Conservation (phyloP, 2,797 vertebrate species). For the Holocentrus rufus region DNA sequence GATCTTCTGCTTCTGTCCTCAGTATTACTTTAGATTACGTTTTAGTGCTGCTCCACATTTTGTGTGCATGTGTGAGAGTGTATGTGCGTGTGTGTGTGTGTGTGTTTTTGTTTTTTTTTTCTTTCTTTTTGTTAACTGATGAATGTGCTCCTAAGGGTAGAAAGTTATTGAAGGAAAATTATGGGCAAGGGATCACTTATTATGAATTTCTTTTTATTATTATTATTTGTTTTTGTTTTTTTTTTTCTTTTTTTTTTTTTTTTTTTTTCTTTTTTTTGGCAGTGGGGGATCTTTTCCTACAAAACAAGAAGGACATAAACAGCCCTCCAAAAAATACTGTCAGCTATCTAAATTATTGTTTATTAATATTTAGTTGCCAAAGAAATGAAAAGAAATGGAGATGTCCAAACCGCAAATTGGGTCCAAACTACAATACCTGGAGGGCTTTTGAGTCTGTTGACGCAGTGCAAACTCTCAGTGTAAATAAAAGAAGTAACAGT, state of each 20-base stretch:
- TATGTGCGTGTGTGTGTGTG: conserved; percentile 9
- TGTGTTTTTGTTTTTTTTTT: conserved; percentile 22
- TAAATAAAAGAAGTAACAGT: conserved; percentile 35
- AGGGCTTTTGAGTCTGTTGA: conserved; percentile 11
- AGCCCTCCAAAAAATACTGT: conserved; percentile 39
- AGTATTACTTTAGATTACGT: conserved; percentile 49
- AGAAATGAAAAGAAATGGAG: conserved; percentile 39
- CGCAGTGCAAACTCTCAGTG: conserved; percentile 4
- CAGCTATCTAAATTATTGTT: conserved; percentile 27
- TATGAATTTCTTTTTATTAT: too few relatives aligned
- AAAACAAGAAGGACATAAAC: conserved; percentile 4
- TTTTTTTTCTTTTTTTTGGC: conserved; percentile 11
- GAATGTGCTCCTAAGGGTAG: conserved; percentile 34
- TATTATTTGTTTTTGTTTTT: too few relatives aligned
- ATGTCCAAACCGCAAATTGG: conserved; percentile 40
- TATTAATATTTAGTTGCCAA: conserved; percentile 61
- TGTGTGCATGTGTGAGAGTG: conserved; percentile 10
- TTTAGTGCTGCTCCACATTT: conserved; percentile 49
- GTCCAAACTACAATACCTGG: conserved; percentile 43
- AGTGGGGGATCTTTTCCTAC: conserved; percentile 3
- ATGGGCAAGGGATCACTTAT: conserved; percentile 2
- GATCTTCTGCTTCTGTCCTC: conserved; percentile 18
- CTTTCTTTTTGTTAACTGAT: conserved; percentile 17
- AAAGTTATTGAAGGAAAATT: conserved; percentile 2
- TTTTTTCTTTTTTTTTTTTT: too few relatives aligned